Percentiles rank a stretch among this genome's conserved stretches.
phyloP scores from a whole-genome alignment of 1,140 invertebrate genomes.

The Pygmarrhopalites habei region DNA sequence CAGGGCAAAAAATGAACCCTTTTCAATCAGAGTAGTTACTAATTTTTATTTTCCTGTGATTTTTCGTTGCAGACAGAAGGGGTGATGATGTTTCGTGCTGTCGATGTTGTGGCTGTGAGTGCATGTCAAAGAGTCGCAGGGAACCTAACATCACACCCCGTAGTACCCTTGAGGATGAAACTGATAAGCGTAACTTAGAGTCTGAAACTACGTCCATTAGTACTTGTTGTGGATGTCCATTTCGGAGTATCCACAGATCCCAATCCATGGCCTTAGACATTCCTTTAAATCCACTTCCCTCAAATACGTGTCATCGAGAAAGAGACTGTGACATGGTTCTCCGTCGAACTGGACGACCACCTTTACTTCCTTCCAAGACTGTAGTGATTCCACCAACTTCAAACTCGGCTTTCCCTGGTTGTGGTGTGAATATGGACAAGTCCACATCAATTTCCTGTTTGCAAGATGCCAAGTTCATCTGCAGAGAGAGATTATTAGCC shows the following conservation, averaged over 20 bases:
- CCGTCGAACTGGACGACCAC: conserved; percentile 22
- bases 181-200: conserved; percentile 1
- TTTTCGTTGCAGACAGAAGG: conserved; percentile 33
- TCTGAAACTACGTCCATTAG: conserved; percentile 4
- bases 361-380: conserved; percentile 35
- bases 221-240: conserved; percentile 24
- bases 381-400: conserved; percentile 23
- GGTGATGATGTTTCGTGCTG: conserved; percentile 32
- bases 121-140: conserved; percentile 21
- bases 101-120: conserved; percentile 35
- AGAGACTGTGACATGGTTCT: conserved; percentile 10
- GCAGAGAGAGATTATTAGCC: conserved; percentile 32
- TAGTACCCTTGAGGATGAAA: background rate
- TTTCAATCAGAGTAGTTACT: conserved; percentile 16
- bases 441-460: conserved; percentile 35
- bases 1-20: no score
- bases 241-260: conserved; percentile 35
- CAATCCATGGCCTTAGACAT: conserved; percentile 33
- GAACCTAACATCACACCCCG: background rate
- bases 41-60: conserved; percentile 21
- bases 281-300: conserved; percentile 19
- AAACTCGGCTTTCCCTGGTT: conserved; percentile 9
- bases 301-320: conserved; percentile 7
- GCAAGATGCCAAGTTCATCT: conserved; percentile 33
- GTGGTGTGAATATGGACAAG: conserved; percentile 26